Conservation (phyloP, 2,797 vertebrate species). For the Bradypus variegatus region DNA sequence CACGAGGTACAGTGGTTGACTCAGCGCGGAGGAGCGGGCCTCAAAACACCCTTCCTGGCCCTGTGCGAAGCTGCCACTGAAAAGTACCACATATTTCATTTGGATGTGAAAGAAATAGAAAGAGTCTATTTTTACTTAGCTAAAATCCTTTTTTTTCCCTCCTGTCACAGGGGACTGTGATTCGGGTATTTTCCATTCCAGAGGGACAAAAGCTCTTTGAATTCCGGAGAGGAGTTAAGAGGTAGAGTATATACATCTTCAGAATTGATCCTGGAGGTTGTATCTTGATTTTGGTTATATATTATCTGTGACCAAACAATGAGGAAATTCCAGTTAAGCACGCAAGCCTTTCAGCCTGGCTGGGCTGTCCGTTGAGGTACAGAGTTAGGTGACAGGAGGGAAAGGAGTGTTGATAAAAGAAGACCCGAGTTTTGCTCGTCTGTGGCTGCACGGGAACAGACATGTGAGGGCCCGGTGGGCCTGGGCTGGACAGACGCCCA, state of each 20-base stretch:
- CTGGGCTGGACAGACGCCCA: rapidly evolving
- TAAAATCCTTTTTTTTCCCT: background rate
- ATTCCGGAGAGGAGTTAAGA: conserved; percentile 97
- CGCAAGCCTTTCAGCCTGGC: no score
- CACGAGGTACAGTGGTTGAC: background rate
- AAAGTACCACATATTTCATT: rapidly evolving
- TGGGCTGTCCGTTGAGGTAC: rapidly evolving
- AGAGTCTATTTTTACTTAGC: background rate
- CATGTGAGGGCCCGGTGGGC: background rate
- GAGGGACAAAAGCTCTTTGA: conserved; percentile 99
- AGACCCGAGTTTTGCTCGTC: background rate
- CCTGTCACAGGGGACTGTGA: conserved; percentile 89
- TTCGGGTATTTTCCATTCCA: conserved; percentile 98
- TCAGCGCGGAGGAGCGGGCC: background rate
- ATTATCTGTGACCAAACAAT: background rate
- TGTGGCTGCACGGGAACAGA: rapidly evolving
- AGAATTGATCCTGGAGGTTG: background rate
- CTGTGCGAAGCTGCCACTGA: rapidly evolving
- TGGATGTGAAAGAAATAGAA: background rate
- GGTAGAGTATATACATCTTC: conserved; percentile 74
- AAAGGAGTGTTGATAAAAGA: background rate
- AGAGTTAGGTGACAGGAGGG: no score
- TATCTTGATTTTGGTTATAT: background rate
- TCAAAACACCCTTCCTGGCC: rapidly evolving
- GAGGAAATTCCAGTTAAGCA: background rate